Conservation (phyloP, 2,888 invertebrate species). For the Busseola fusca region DNA sequence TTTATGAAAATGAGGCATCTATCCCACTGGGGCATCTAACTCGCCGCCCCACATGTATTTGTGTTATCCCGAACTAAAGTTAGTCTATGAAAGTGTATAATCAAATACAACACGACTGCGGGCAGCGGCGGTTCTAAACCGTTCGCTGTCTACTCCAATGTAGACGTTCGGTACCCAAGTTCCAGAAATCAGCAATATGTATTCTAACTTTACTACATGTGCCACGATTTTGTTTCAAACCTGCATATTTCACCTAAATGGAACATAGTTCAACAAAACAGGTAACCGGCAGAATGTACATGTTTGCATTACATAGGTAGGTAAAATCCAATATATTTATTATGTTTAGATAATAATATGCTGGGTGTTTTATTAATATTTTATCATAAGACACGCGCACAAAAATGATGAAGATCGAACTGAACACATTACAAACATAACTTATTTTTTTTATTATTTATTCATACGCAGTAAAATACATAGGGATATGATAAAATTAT, state of each 20-base stretch:
- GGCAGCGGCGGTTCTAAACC: not conserved
- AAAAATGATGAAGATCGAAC: not conserved
- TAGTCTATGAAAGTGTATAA: constrained; percentile 1
- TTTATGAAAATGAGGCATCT: too few species aligned
- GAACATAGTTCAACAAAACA: not conserved
- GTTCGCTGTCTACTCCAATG: constrained; percentile 19
- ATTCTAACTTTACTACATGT: constrained; percentile 34
- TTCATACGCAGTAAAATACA: too few species aligned
- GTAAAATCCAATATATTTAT: not conserved
- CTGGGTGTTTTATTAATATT: not conserved
- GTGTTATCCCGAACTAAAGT: constrained; percentile 9
- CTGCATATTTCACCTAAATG: constrained; percentile 2
- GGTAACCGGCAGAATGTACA: not conserved
- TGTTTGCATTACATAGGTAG: not conserved
- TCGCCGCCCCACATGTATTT: too few species aligned
- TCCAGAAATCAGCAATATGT: constrained; percentile 46
- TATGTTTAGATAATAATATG: not conserved
- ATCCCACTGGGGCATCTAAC: too few species aligned
- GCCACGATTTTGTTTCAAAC: constrained; percentile 9
- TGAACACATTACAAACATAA: not conserved
- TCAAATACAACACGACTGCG: constrained; percentile 31
- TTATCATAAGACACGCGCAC: not conserved
- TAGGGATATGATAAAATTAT: too few species aligned
- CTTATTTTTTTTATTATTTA: too few species aligned
- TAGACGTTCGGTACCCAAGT: constrained; percentile 6